Evolutionary conservation across 1,140 invertebrate species (phyloP).

Genomic region (Megalonaias nervosa): DNA sequence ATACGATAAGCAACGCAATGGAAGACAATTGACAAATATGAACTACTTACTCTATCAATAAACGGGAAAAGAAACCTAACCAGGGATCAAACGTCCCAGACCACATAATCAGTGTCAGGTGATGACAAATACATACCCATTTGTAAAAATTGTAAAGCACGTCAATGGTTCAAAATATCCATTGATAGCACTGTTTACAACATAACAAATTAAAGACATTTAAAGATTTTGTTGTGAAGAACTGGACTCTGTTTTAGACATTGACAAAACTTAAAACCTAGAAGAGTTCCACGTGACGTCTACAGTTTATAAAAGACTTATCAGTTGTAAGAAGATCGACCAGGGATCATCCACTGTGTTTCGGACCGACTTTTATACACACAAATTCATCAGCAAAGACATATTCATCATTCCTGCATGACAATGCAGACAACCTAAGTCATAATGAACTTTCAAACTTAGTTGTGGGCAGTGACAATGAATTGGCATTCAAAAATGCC

Average conservation of each 20-base stretch:
- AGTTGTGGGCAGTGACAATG: background rate
- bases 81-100: background rate
- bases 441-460: background rate
- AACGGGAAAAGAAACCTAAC: background rate
- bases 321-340: constrained; percentile 17
- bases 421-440: constrained; percentile 11
- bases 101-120: constrained; percentile 14
- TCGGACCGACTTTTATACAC: no score
- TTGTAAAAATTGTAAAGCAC: constrained; percentile 15
- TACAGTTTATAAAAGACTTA: constrained; percentile 7
- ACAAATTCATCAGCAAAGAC: no score
- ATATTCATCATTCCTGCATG: constrained; percentile 3
- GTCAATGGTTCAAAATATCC: background rate
- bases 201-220: constrained; percentile 8
- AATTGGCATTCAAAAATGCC: background rate
- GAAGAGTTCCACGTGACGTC: constrained; percentile 16
- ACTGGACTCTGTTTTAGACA: background rate
- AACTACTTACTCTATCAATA: background rate
- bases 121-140: constrained; percentile 8
- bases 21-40: no score
- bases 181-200: constrained; percentile 5
- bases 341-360: constrained; percentile 9
- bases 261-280: constrained; percentile 20
- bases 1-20: background rate
- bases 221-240: constrained; percentile 11